Evolutionary conservation across 2,888 invertebrate genomes (phyloP), one percentile per base, ranked within the genome.

Genomic region (Amblyjoppa fuscipennis): DNA sequence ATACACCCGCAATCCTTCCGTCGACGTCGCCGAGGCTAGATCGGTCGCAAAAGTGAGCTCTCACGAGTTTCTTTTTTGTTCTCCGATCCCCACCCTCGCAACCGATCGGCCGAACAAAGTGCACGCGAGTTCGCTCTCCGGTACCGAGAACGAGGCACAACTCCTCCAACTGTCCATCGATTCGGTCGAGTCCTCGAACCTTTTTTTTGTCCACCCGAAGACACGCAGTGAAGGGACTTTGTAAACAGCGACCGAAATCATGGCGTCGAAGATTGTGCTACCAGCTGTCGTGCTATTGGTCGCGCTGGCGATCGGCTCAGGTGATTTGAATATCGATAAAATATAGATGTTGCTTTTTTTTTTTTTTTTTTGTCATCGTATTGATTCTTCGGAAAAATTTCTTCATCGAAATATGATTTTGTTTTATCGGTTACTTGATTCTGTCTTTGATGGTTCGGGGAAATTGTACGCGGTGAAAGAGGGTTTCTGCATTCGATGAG

Each of bases 241-340:
- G 34, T 70, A 59, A 79, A 90, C 59, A 85, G 68, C 85, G 78
- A 69, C 61, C 79, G 83, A n/a, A 51, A 85, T 87, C 84, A 83
- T 66, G 74, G 73, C 79, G 73, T 81, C 83, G 69, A 85, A 53
- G 75, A 85, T 82, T 80, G 78, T 81, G 71, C 77, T 88, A 79
- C 71, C 89, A 59, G 76, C 89, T 84, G 84, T 87, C 77, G 81
- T 84, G 73, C 78, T 88, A 73, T 87, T 87, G 71, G 83, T 92
- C 77, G 81, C 90, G 68, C 61, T 87, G 56, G 87, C 87, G 28
- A 86, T 89, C 71, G 78, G 87, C 74, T 88, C 91, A 90, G 91
- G 92, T 92, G 86, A 91, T 68, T 69, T 59, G 59, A 13, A 71
- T 68, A 25, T 80, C 83, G 66, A 20, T 69, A 11, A 11, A 41